Base-by-base conservation (phyloP, 2,797 vertebrate species). In the Oryzias dopingdopingensis region DNA sequence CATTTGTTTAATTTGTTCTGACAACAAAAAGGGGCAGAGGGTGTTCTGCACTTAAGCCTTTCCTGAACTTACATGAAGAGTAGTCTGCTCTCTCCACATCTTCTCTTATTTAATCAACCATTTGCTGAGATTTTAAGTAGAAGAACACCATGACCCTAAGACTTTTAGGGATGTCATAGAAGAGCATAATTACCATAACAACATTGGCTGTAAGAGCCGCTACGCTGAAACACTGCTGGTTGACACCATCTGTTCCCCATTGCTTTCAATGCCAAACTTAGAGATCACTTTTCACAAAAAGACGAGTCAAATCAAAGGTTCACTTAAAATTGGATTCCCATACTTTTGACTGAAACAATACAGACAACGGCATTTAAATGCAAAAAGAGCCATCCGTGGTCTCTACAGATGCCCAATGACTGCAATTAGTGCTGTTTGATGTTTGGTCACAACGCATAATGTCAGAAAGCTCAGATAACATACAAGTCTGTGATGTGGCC, bases 41-140 rank as follows among this genome's bases (percentile, higher is more conserved):
- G 62, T 70, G 69, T 65, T 73, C 59, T 72, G 59, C 73, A 78
- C 77, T 82, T 78, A 70, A 83, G 74, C 65, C 55, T 48, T 74
- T 74, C 65, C 61, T 84, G 75, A 89, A 85, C 78, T 82, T 78
- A 40, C 65, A 67, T 74, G 67, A 70, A 77, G 73, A 62, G 71
- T 62, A 48, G 64, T 76, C 64, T 60, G 62, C 61, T 80, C 52
- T 71, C 65, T 62, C 78, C 80, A 82, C 75, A 62, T 80, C 82
- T 89, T 75, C 82, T 61, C 69, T 84, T 84, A 89, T 72, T 83
- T 81, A 72, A 86, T 85, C 82, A 82, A 83, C 73, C 79, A 66
- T 70, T 78, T 78, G 79, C 69, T 56, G 70, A 73, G 52, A 55
- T 62, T 53, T 71, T 62, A 68, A 46, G 72, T 71, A 70, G 69